Evolutionary conservation across 2,113 vertebrate species (phyloP).

Genomic region (Albula goreensis): DNA sequence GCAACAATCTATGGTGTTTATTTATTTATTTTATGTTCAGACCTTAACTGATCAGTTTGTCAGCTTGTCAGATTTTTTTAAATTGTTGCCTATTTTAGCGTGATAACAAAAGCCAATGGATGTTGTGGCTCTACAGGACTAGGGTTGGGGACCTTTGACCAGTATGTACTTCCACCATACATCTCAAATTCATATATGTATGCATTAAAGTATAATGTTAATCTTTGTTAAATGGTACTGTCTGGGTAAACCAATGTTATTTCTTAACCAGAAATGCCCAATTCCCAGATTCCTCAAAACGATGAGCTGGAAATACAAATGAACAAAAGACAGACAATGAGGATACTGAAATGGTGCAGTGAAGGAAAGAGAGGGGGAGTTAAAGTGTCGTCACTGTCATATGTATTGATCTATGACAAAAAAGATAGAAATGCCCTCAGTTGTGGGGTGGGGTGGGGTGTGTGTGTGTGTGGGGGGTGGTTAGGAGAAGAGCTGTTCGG

Average conservation of each 20-base stretch:
- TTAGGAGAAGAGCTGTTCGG: constrained; percentile 70
- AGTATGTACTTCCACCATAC: background rate
- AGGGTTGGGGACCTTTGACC: background rate
- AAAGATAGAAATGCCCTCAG: constrained; percentile 84
- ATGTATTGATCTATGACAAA: constrained; percentile 93
- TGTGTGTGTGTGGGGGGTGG: background rate
- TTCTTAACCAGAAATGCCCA: background rate
- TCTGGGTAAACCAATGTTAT: background rate
- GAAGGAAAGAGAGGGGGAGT: constrained; percentile 59
- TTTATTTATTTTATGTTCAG: no score
- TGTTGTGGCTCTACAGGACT: background rate
- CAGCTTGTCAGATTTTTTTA: no score
- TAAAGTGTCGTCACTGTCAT: constrained; percentile 85
- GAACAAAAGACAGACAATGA: constrained; percentile 53
- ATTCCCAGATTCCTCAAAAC: no score
- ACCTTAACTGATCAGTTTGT: no score
- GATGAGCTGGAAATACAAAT: constrained; percentile 57
- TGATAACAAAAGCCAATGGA: background rate
- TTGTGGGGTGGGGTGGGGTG: constrained; percentile 51
- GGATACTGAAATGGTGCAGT: constrained; percentile 40
- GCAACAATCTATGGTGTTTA: no score
- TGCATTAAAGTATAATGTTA: background rate
- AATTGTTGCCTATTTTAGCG: background rate
- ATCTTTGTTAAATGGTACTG: background rate
- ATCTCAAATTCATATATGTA: background rate